Base-by-base conservation (phyloP, 1,140 invertebrate species). In the Apis laboriosa region DNA sequence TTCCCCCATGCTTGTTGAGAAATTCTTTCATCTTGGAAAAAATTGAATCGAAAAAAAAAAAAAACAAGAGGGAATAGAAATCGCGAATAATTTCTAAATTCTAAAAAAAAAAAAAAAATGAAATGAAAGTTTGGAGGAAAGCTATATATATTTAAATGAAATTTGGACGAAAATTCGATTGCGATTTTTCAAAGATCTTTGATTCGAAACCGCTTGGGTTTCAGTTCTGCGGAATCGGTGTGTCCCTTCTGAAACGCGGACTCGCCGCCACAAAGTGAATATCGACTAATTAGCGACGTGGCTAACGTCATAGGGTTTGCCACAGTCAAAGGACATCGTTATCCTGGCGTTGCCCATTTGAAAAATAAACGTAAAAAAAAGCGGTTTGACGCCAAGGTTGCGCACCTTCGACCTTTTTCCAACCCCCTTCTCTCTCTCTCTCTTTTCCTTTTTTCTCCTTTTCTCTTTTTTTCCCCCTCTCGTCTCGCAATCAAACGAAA, bases 401-500 rank as follows among this genome's bases (percentile, higher is more conserved):
- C 66, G 21, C 75, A 63, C 58, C 51, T 83, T 74, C 77, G 56
- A 67, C 71, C 77, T 77, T 60, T 81, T 66, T 51, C 77, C 21
- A 77, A 53, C 86, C 75, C 17, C 17, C 5, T 17, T 15, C 17
- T 11, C 17, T 5, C 17, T 56, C 15, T 8, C 7, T 7, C 15
- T 19, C 17, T 56, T 15, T 15, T 55, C 55, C 1, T 12, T 56
- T 56, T 56, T 8, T 56, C 55, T 55, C 55, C 15, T 17, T 17
- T 7, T 8, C 12, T 12, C 60, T 0, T 13, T 58, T 8, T n/a
- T 55, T 74, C 34, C 73, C 73, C 63, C 66, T 66, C 76, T 83
- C 70, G 55, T 66, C 74, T 72, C 61, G 86, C 84, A 88, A 92
- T 91, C 88, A 91, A 91, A 91, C 84, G 85, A 88, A 90, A 92